Evolutionary conservation across 37 sponge, comb jelly and placozoan genomes (phyloP).

Genomic region (Halisarca cf. caerulea): DNA sequence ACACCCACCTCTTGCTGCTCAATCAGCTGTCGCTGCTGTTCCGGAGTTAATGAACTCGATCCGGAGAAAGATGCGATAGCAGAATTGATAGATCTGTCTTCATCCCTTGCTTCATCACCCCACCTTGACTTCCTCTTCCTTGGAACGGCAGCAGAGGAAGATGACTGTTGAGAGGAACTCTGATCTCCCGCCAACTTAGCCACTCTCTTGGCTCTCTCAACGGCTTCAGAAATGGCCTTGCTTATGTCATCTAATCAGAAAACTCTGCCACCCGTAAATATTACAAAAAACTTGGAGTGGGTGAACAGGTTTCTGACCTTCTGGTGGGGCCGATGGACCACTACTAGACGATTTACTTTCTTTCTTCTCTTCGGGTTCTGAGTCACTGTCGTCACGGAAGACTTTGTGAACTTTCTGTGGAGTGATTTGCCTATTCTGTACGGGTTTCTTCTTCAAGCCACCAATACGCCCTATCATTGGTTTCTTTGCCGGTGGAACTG

Average conservation of each 20-base stretch:
- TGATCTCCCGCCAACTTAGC: background rate
- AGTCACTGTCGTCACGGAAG: constrained; percentile 8
- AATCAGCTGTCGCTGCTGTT: constrained; percentile 60
- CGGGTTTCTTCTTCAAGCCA: constrained; percentile 20
- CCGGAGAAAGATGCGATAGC: constrained; percentile 59
- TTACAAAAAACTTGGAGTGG: background rate
- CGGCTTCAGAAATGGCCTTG: constrained; percentile 12
- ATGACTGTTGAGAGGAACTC: background rate
- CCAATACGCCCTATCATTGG: constrained; percentile 21
- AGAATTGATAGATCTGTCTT: constrained; percentile 22
- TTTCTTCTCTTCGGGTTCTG: background rate
- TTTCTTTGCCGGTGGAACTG: background rate
- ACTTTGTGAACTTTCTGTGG: background rate
- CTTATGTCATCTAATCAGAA: constrained; percentile 6
- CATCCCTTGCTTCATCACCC: background rate
- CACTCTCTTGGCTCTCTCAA: background rate
- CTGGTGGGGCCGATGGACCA: background rate
- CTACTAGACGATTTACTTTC: background rate
- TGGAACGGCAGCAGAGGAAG: background rate
- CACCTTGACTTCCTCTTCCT: constrained; percentile 5
- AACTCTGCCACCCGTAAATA: background rate
- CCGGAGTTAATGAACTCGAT: constrained; percentile 28
- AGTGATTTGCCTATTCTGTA: background rate
- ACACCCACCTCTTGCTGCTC: constrained; percentile 71
- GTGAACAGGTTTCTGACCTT: background rate